Conservation (phyloP, 2,113 vertebrate species). For the Scartelaos histophorus region DNA sequence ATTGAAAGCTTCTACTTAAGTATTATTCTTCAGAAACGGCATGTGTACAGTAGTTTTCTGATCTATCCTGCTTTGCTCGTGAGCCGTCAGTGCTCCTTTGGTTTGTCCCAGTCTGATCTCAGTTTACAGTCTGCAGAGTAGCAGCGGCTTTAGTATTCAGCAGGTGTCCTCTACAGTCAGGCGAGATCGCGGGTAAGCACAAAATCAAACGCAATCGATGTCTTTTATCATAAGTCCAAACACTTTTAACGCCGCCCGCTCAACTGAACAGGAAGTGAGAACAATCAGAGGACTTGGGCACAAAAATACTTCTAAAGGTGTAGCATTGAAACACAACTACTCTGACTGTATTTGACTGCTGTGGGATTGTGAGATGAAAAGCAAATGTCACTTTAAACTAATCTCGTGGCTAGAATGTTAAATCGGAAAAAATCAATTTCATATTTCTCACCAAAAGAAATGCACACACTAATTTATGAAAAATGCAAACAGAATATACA, state of each 20-base stretch:
- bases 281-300: constrained; percentile 30
- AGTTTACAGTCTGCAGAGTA: constrained; percentile 24
- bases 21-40: not conserved
- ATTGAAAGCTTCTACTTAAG: not conserved
- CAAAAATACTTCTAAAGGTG: constrained; percentile 28
- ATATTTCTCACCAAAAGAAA: not conserved
- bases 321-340: constrained; percentile 37
- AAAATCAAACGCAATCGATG: constrained; percentile 58
- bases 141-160: constrained; percentile 48
- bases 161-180: constrained; percentile 30
- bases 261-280: constrained; percentile 52
- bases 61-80: not conserved
- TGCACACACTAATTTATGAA: no score
- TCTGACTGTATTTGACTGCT: no score
- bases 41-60: not conserved
- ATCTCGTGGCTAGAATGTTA: not conserved
- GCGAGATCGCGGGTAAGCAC: constrained; percentile 61
- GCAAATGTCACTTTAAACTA: not conserved
- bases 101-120: constrained; percentile 35
- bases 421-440: not conserved
- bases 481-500: no score
- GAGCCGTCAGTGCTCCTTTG: constrained; percentile 3
- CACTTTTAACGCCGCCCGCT: constrained; percentile 37
- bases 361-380: constrained; percentile 7
- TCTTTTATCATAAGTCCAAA: constrained; percentile 65